Percentiles rank a stretch among this genome's conserved stretches.
phyloP scores from a whole-genome alignment of 2,888 invertebrate species.

The Chalcosyrphus nemorum region DNA sequence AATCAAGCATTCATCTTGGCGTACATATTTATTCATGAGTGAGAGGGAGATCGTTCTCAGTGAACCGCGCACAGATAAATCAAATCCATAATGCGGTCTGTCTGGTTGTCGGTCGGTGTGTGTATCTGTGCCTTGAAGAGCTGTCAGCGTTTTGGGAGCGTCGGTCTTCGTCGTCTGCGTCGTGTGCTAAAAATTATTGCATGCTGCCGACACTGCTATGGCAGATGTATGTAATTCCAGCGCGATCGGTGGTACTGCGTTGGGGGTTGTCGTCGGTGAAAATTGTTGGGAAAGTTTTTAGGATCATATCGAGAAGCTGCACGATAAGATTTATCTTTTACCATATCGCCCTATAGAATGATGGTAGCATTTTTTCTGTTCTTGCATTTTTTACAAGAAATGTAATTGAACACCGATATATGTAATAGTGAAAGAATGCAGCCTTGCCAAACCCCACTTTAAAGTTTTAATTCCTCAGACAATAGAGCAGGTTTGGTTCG shows the following conservation, averaged over 20 bases:
- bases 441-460: too few relatives aligned
- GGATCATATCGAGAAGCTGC: slow-evolving; percentile 30
- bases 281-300: slow-evolving; percentile 12
- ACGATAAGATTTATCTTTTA: background rate
- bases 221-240: slow-evolving; percentile 56
- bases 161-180: slow-evolving; percentile 32
- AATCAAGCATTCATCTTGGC: slow-evolving; percentile 41
- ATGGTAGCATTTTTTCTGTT: too few relatives aligned
- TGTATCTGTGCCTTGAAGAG: slow-evolving; percentile 29
- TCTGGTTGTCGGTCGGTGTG: slow-evolving; percentile 17
- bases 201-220: slow-evolving; percentile 26
- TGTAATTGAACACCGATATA: too few relatives aligned
- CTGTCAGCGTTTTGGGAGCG: slow-evolving; percentile 63
- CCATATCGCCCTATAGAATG: background rate
- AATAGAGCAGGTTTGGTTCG: too few relatives aligned
- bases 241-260: slow-evolving; percentile 11
- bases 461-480: too few relatives aligned
- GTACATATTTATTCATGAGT: slow-evolving; percentile 4
- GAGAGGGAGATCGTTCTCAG: slow-evolving; percentile 43
- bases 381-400: too few relatives aligned
- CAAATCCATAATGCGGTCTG: slow-evolving; percentile 53
- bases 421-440: too few relatives aligned
- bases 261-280: slow-evolving; percentile 18
- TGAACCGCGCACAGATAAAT: slow-evolving; percentile 61
- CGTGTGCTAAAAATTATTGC: slow-evolving; percentile 70